These are phyloP conservation scores for Tachycineta bicolor DNA, from an alignment of 2,113 vertebrate genomes.

Conservation along the genomic window DNA sequence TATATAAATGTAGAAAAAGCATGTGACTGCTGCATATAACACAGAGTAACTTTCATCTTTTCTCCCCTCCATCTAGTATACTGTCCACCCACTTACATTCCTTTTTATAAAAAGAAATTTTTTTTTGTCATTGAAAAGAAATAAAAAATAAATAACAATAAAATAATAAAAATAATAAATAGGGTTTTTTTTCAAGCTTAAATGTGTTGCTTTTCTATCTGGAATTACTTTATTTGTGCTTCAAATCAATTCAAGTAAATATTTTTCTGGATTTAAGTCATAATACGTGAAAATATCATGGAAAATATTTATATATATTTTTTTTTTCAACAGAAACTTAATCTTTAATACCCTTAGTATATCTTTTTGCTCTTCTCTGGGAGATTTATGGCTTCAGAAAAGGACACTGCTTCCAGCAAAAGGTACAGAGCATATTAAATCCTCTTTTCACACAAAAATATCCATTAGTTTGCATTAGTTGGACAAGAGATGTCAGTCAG, in stretches of 20 bases:
- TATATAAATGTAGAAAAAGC: neutral
- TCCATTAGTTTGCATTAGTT: neutral
- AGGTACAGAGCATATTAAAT: neutral
- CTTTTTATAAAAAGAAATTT: neutral
- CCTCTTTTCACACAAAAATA: neutral
- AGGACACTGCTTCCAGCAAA: neutral
- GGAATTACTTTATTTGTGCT: neutral
- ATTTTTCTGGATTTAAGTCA: neutral
- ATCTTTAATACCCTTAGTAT: neutral
- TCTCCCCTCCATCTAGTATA: neutral
- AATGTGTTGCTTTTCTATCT: neutral
- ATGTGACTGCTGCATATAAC: neutral
- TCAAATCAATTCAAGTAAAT: neutral
- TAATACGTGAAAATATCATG: neutral
- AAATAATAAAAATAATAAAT: neutral
- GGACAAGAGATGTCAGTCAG: conserved; percentile 27
- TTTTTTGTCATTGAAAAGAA: neutral
- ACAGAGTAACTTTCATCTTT: neutral
- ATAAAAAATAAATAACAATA: neutral
- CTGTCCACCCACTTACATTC: rapidly evolving
- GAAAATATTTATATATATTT: neutral
- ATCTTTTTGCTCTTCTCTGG: neutral
- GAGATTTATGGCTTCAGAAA: neutral
- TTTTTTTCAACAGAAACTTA: neutral
- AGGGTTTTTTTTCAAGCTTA: neutral